phyloP scores from a whole-genome alignment of 2,888 invertebrate species.

The Ochropleura leucogaster region DNA sequence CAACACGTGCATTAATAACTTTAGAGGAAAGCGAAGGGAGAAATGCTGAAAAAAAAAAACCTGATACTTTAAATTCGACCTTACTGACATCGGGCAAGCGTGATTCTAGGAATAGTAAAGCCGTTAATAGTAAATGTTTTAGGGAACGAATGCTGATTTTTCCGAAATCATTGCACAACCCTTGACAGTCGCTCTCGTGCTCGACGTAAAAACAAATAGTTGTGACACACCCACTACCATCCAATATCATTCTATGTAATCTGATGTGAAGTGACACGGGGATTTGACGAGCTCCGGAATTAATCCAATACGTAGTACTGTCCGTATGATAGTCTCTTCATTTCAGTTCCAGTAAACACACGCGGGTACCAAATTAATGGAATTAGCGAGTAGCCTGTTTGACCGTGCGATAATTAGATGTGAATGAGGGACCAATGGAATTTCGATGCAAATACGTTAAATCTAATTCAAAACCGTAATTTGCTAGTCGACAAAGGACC shows the following conservation, averaged over 20 bases:
- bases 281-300: constrained; percentile 49
- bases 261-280: constrained; percentile 58
- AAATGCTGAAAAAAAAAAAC: constrained; percentile 8
- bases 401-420: constrained; percentile 41
- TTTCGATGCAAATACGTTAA: constrained; percentile 27
- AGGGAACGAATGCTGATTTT: background rate
- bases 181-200: constrained; percentile 8
- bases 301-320: constrained; percentile 58
- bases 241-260: constrained; percentile 58
- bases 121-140: background rate
- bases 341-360: constrained; percentile 48
- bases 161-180: constrained; percentile 5
- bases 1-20: constrained; percentile 42
- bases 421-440: constrained; percentile 39
- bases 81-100: background rate
- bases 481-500: constrained; percentile 18
- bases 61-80: background rate
- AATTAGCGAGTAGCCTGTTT: constrained; percentile 48
- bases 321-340: constrained; percentile 46
- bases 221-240: constrained; percentile 31
- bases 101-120: constrained; percentile 10
- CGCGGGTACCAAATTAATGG: constrained; percentile 37
- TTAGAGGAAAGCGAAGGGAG: constrained; percentile 11
- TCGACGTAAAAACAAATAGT: constrained; percentile 46
- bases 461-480: constrained; percentile 35